phyloP scores from a whole-genome alignment of 2,797 vertebrate genomes.

The Scarus forsteni region DNA sequence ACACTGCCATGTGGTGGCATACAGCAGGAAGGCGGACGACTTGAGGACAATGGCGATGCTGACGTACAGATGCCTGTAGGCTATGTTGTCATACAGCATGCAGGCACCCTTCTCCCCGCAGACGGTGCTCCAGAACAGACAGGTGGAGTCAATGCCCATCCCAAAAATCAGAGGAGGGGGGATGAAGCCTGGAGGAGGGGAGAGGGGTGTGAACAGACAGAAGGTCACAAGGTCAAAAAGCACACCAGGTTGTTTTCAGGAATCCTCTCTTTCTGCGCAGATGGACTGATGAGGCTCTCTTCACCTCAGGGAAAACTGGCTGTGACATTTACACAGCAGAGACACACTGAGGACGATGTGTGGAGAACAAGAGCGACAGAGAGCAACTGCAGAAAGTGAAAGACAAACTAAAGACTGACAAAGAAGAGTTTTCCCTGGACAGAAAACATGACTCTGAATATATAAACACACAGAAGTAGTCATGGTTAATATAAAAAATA shows the following conservation, averaged over 20 bases:
- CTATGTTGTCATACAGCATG: conserved; percentile 94
- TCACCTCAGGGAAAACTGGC: conserved; percentile 37
- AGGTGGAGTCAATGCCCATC: conserved; percentile 98
- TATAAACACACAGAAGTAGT: background rate
- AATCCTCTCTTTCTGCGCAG: conserved; percentile 30
- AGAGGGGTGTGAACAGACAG: conserved; percentile 39
- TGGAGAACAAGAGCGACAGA: background rate
- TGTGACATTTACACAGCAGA: conserved; percentile 38
- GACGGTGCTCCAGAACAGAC: conserved; percentile 97
- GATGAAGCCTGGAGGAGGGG: conserved; percentile 90
- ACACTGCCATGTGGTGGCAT: conserved; percentile 97
- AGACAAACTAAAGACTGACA: background rate
- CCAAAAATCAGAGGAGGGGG: conserved; percentile 98
- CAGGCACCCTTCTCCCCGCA: conserved; percentile 96
- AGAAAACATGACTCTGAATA: background rate
- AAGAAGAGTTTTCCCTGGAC: background rate
- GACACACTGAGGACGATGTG: background rate
- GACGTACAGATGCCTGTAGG: conserved; percentile 96
- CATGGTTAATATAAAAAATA: no score
- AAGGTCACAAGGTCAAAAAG: conserved; percentile 51
- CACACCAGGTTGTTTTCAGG: conserved; percentile 31
- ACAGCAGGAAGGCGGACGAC: conserved; percentile 93
- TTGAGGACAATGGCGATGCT: conserved; percentile 97
- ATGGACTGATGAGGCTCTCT: conserved; percentile 32
- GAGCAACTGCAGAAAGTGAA: background rate